phyloP scores from a whole-genome alignment of 2,888 invertebrate genomes.

The Leptothorax acervorum region DNA sequence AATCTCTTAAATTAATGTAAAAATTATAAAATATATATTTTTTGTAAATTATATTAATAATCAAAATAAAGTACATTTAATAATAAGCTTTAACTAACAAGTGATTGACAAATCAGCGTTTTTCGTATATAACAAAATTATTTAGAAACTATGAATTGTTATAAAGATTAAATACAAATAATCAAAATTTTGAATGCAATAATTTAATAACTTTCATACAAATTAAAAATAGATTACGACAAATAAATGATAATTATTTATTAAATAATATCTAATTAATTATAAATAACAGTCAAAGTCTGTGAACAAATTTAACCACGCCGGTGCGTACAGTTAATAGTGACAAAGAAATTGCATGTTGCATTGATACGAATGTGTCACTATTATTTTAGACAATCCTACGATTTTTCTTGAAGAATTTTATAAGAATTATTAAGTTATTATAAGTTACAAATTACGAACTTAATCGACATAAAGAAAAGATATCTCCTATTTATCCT shows the following conservation, averaged over 20 bases:
- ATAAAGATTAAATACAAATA: neutral
- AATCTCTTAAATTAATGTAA: neutral
- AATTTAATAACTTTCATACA: neutral
- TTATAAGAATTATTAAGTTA: too few species aligned
- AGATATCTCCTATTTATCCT: too few species aligned
- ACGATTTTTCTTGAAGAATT: too few species aligned
- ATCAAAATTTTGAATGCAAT: neutral
- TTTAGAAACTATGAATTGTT: neutral
- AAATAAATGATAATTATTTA: neutral
- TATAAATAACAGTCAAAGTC: neutral
- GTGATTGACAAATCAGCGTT: neutral
- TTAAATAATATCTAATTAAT: neutral
- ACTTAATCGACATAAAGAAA: too few species aligned
- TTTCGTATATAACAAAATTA: neutral
- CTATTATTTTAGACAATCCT: neutral
- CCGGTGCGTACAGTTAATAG: neutral
- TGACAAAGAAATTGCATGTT: neutral
- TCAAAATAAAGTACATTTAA: neutral
- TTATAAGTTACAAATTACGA: too few species aligned
- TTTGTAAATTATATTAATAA: neutral
- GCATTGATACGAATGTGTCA: neutral
- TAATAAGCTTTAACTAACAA: neutral
- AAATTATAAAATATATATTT: neutral
- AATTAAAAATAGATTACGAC: neutral
- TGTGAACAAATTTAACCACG: neutral